phyloP scores from a whole-genome alignment of 2,888 invertebrate species.

The Himalopsyche tibetana region DNA sequence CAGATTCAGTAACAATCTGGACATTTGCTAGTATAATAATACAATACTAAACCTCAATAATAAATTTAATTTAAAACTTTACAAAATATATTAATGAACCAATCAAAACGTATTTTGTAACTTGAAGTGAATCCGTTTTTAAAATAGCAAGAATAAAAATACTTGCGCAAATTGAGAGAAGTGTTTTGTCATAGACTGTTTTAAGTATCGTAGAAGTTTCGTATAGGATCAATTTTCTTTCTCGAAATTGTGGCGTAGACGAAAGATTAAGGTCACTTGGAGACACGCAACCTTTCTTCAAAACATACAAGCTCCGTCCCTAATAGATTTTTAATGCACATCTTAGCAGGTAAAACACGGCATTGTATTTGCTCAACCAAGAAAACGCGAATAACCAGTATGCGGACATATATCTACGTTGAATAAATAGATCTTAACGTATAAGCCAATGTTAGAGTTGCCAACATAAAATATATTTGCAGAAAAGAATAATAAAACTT shows the following conservation, averaged over 20 bases:
- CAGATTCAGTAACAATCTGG: too few relatives aligned
- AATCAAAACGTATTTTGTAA: too few relatives aligned
- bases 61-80: too few relatives aligned
- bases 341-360: constrained; percentile 24
- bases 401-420: not conserved
- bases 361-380: constrained; percentile 15
- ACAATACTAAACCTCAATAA: too few relatives aligned
- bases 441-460: too few relatives aligned
- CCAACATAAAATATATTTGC: too few relatives aligned
- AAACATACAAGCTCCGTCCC: constrained; percentile 7
- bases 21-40: too few relatives aligned
- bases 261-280: not conserved
- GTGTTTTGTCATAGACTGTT: not conserved
- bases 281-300: constrained; percentile 29
- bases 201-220: not conserved
- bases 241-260: not conserved
- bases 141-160: too few relatives aligned
- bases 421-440: too few relatives aligned
- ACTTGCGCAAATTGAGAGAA: not conserved
- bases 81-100: too few relatives aligned
- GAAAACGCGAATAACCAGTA: not conserved
- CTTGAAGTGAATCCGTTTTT: too few relatives aligned
- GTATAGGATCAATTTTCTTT: not conserved
- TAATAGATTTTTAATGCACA: constrained; percentile 33
- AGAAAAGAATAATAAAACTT: too few relatives aligned